Evolutionary conservation across 2,888 invertebrate genomes (phyloP).

Genomic region (Aspidiotus destructor): DNA sequence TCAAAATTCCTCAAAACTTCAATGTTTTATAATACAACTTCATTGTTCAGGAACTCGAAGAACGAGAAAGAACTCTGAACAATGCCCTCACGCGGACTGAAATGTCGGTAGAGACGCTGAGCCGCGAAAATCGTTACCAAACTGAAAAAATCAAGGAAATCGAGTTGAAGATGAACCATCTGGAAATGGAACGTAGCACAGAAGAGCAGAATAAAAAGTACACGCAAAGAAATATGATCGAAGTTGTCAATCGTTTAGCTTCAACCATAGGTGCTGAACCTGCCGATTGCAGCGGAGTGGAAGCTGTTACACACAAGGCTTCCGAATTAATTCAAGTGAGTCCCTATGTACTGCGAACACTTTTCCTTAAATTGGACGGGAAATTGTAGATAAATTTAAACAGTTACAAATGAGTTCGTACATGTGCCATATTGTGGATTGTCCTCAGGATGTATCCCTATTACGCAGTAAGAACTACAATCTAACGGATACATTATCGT

Average conservation of each 20-base stretch:
- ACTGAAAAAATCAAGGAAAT: constrained; percentile 69
- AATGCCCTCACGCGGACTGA: constrained; percentile 55
- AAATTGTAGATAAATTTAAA: constrained; percentile 7
- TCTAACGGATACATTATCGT: constrained; percentile 49
- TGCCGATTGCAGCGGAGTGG: constrained; percentile 46
- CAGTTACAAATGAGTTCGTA: no score
- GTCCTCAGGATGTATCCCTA: constrained; percentile 20
- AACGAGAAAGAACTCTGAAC: constrained; percentile 61
- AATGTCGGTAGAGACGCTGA: constrained; percentile 60
- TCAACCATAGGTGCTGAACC: constrained; percentile 57
- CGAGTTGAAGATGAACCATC: constrained; percentile 59
- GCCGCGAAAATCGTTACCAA: constrained; percentile 60
- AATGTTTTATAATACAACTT: no score
- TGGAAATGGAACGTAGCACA: constrained; percentile 60
- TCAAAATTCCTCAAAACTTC: no score
- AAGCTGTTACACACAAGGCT: constrained; percentile 63
- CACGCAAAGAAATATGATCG: constrained; percentile 55
- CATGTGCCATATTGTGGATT: no score
- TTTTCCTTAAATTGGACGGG: background rate
- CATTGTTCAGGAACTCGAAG: constrained; percentile 56
- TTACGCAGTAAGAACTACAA: constrained; percentile 16
- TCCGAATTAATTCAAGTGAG: constrained; percentile 62
- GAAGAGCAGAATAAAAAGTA: constrained; percentile 69
- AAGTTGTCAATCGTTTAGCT: constrained; percentile 61
- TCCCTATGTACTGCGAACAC: no score